Base-by-base conservation (phyloP, 2,888 invertebrate genomes). In the Eupithecia tripunctaria region DNA sequence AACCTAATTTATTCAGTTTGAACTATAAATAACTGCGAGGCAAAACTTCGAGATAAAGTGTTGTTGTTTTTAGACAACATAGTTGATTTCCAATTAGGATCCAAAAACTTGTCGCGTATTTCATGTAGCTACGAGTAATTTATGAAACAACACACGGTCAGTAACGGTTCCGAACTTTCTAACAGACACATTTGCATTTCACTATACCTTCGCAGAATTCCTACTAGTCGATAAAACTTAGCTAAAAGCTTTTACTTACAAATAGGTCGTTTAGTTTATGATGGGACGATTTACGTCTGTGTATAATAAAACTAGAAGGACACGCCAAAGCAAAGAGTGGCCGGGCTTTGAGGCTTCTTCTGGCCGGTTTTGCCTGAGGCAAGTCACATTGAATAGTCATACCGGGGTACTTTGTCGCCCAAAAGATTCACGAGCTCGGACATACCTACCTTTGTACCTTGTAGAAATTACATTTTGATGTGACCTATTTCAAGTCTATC, bases 11-110 rank as follows among this genome's bases (percentile, higher is more conserved):
- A 75, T 72, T 71, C 75, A 66, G 67, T 78, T 76, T 72, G 63
- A 76, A 76, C 75, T 76, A 84, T 81, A 82, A 82, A 82, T 82
- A 77, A 73, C 73, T 76, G 74, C 56, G 75, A 70, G 74, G 80
- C 78, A 77, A 80, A 86, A 83, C 80, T 85, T 84, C 70, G 65
- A 74, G 80, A 82, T 82, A 81, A 85, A 83, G 81, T 84, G 80
- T 76, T 83, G 82, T 86, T 86, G 85, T 87, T 86, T 63, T 80
- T 81, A 80, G 80, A 79, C 79, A 82, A 76, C 85, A 83, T 85
- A 88, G 87, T 89, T 89, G 83, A 87, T 89, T 88, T 88, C 82
- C 87, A 90, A 90, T 91, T 90, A 89, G 85, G 83, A 83, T 84
- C 82, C 84, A 83, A 84, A 86, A 90, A 89, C 86, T 90, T 85